Evolutionary conservation across 2,888 invertebrate species (phyloP).

Genomic region (Neoscelio sp.): DNA sequence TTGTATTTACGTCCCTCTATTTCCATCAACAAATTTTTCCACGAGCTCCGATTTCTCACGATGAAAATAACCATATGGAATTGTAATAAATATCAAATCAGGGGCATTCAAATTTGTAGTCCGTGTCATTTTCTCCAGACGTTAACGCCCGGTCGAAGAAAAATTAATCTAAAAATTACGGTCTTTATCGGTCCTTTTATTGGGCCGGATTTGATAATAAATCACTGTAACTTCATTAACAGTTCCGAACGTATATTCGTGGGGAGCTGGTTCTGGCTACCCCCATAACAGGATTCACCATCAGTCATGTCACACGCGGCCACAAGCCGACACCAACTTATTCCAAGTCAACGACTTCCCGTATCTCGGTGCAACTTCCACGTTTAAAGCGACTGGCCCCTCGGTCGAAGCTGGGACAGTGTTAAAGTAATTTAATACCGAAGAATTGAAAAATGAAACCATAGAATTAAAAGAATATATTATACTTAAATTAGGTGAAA

Average conservation of each 20-base stretch:
- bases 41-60: too few species aligned
- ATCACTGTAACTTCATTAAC: constrained; percentile 22
- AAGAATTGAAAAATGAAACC: not conserved
- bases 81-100: too few species aligned
- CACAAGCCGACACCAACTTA: constrained; percentile 10
- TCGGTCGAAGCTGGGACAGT: not conserved
- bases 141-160: too few species aligned
- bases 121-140: too few species aligned
- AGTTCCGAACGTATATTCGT: constrained; percentile 9
- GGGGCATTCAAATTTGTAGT: too few species aligned
- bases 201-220: constrained; percentile 8
- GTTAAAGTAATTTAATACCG: not conserved
- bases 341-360: constrained; percentile 21
- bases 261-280: not conserved
- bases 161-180: too few species aligned
- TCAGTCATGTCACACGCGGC: constrained; percentile 23
- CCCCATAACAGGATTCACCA: constrained; percentile 8
- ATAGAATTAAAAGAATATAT: not conserved
- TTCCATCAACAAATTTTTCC: too few species aligned
- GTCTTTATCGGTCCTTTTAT: not conserved
- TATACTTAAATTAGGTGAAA: not conserved
- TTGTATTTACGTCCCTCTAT: too few species aligned
- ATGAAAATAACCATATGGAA: too few species aligned
- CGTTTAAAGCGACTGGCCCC: not conserved
- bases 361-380: constrained; percentile 1